Base-by-base conservation (phyloP, 2,797 vertebrate genomes). In the Lophius americanus region DNA sequence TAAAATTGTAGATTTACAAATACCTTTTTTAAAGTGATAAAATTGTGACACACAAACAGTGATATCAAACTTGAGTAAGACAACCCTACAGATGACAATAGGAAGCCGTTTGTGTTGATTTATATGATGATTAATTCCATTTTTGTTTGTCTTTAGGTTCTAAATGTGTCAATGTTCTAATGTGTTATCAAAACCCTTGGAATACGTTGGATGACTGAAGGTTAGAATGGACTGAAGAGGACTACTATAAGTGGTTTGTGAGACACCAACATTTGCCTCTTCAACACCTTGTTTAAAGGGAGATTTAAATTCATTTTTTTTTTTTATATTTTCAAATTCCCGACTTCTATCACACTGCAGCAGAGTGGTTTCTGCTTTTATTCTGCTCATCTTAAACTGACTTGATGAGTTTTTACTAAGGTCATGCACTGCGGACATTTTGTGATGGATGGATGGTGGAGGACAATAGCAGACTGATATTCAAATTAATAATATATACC, bases 91-190 rank as follows among this genome's bases (percentile, higher is more conserved):
- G 23, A 23, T 23, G 23, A 23, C 23, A 23, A 23, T 23, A 23
- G 23, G 23, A 23, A 23, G 23, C 23, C 23, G 23, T 23, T 23
- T 23, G 23, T 23, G 23, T 23, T 23, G 23, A 23, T 23, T 1
- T 23, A 23, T 23, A 23, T 23, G 23, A 23, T 23, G 23, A 23
- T 23, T 49, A 23, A 14, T 2, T 50, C 14, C 23, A 1, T 10
- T 37, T 51, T 51, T 72, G 0, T 67, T 3, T 68, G 2, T 64
- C 63, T 71, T 57, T 88, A 98, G 97, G 97, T 98, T 92, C 96
- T 98, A 89, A 97, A 97, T 85, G 97, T 98, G 89, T 95, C 97
- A 81, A 98, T 98, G 97, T 98, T 98, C 94, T 98, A 95, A 91
- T 93, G 87, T 89, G 89, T 56, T 53, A 38, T 78, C 37, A 43